phyloP scores from a whole-genome alignment of 2,888 invertebrate genomes.

The Muschampia plurimacula region DNA sequence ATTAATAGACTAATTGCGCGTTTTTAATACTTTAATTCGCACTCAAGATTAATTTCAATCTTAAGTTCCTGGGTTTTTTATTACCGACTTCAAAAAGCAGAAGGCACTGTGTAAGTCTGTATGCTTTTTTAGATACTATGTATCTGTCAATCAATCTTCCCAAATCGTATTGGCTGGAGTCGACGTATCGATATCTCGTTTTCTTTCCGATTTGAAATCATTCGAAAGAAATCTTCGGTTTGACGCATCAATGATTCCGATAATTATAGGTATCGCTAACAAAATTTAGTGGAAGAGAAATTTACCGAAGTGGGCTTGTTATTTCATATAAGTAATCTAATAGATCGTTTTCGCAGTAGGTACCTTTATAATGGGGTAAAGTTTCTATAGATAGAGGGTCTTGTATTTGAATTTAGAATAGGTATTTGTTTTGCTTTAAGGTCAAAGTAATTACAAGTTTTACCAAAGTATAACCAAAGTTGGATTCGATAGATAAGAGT shows the following conservation, averaged over 20 bases:
- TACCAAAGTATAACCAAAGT: background rate
- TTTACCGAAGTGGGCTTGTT: conserved; percentile 4
- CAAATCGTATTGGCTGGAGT: conserved; percentile 4
- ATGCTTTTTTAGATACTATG: background rate
- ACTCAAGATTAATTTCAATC: no score
- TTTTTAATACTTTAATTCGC: no score
- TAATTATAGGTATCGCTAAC: background rate
- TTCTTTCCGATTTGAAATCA: conserved; percentile 14
- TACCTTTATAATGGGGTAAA: background rate
- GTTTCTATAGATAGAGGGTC: background rate
- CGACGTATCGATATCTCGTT: conserved; percentile 15
- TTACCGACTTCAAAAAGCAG: no score
- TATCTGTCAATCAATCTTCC: background rate
- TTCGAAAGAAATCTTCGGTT: conserved; percentile 13
- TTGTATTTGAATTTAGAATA: no score
- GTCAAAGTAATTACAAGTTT: no score
- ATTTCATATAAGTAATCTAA: background rate
- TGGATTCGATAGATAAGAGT: background rate
- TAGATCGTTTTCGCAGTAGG: no score
- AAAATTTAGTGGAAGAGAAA: conserved; percentile 22
- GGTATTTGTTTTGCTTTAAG: no score
- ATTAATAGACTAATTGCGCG: no score
- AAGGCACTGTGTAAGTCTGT: no score
- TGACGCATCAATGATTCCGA: conserved; percentile 15
- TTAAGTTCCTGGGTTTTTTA: no score